These are phyloP conservation scores for Tokudaia tokunoshimensis DNA, from an alignment of 2,797 vertebrate species.

Conservation along the genomic window DNA sequence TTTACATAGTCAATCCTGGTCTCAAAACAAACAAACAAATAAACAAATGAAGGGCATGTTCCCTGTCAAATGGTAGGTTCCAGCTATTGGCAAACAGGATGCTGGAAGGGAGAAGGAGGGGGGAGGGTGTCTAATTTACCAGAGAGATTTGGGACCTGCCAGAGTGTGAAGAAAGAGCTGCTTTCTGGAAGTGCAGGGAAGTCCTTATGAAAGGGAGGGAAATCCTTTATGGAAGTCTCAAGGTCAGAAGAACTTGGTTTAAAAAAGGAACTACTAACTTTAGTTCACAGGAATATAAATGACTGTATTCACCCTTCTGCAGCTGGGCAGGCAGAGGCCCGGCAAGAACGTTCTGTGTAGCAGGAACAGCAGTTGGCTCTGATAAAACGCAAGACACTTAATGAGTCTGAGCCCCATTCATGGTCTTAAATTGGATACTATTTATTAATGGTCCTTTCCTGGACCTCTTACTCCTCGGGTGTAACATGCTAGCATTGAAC, in stretches of 20 bases:
- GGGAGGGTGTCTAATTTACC: neutral
- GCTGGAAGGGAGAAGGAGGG: neutral
- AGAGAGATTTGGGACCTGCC: neutral
- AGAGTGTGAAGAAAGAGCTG: neutral
- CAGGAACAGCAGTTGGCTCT: neutral
- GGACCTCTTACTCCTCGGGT: neutral
- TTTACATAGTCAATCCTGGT: neutral
- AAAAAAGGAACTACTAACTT: neutral
- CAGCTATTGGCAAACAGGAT: neutral
- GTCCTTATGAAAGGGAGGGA: neutral
- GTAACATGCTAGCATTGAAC: constrained; percentile 4
- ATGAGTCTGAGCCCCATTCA: neutral
- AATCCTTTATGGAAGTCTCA: neutral
- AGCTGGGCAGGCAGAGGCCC: neutral
- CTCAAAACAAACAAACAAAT: neutral
- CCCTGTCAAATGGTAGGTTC: neutral
- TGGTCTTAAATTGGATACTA: neutral
- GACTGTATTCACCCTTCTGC: neutral
- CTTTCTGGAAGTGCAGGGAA: neutral
- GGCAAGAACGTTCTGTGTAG: neutral
- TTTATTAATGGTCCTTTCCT: neutral
- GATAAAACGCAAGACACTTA: neutral
- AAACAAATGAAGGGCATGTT: neutral
- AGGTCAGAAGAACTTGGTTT: neutral
- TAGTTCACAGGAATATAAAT: neutral